Conservation (phyloP, 2,888 invertebrate species). For the Enchytraeus crypticus region DNA sequence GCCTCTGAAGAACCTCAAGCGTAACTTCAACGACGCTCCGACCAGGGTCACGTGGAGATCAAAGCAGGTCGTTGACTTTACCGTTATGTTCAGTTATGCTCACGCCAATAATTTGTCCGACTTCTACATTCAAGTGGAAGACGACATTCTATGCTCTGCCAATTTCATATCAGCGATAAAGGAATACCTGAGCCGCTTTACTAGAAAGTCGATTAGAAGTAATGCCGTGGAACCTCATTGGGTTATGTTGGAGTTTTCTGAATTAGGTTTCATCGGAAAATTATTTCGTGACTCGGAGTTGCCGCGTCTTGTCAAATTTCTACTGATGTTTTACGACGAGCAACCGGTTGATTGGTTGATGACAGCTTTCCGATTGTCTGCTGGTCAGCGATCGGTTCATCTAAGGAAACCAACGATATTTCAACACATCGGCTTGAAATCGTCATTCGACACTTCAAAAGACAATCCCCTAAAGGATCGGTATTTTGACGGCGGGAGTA, state of each 20-base stretch:
- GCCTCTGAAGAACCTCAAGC: slow-evolving; percentile 28
- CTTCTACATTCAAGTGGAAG: slow-evolving; percentile 44
- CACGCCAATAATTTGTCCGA: slow-evolving; percentile 36
- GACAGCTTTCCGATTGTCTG: slow-evolving; percentile 17
- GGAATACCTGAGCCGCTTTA: slow-evolving; percentile 26
- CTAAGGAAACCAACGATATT: slow-evolving; percentile 28
- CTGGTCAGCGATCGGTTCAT: slow-evolving; percentile 18
- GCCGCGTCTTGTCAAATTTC: slow-evolving; percentile 18
- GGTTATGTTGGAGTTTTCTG: slow-evolving; percentile 41
- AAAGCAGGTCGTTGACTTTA: slow-evolving; percentile 39
- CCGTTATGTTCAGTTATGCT: slow-evolving; percentile 36
- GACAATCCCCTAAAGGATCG: slow-evolving; percentile 41
- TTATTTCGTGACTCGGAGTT: slow-evolving; percentile 36
- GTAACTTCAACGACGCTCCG: slow-evolving; percentile 42
- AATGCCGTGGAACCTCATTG: slow-evolving; percentile 23
- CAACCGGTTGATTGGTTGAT: slow-evolving; percentile 30
- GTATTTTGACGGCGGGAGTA: slow-evolving; percentile 16
- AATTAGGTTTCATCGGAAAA: slow-evolving; percentile 44
- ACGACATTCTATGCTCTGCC: slow-evolving; percentile 38
- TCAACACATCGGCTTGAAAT: slow-evolving; percentile 35
- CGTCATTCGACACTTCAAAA: slow-evolving; percentile 40
- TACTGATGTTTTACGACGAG: slow-evolving; percentile 27
- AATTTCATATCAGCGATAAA: slow-evolving; percentile 37
- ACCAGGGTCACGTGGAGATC: slow-evolving; percentile 43
- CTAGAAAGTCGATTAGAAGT: not conserved